Evolutionary conservation across 2,888 invertebrate species (phyloP).

Genomic region (Zaprionus bogoriensis): DNA sequence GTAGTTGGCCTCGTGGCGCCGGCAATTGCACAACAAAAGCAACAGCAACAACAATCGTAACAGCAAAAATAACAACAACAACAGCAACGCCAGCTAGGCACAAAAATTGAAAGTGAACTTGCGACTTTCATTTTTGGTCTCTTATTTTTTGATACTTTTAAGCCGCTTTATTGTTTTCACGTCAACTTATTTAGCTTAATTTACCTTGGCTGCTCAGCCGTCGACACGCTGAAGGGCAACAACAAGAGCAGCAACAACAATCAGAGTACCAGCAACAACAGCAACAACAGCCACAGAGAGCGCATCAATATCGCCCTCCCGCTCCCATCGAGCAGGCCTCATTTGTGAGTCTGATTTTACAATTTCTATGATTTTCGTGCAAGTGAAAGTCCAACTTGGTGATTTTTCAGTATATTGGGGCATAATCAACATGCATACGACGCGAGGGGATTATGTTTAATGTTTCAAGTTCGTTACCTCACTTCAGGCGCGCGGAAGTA

Average conservation of each 20-base stretch:
- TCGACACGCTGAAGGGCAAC: conserved; percentile 43
- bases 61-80: conserved; percentile 12
- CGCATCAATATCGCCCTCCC: conserved; percentile 24
- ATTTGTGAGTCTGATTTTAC: conserved; percentile 54
- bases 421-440: neutral
- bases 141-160: conserved; percentile 56
- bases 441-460: conserved; percentile 26
- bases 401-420: neutral
- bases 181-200: conserved; percentile 71
- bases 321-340: neutral
- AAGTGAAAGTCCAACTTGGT: conserved; percentile 57
- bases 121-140: conserved; percentile 70
- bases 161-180: conserved; percentile 73
- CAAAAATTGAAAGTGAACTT: conserved; percentile 71
- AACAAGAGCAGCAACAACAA: conserved; percentile 16
- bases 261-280: neutral
- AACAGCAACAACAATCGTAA: conserved; percentile 18
- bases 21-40: conserved; percentile 71
- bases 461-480: conserved; percentile 60
- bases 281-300: neutral
- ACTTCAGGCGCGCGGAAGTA: conserved; percentile 48
- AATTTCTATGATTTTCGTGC: conserved; percentile 42
- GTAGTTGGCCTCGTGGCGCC: conserved; percentile 71
- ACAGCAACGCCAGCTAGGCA: conserved; percentile 25
- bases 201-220: conserved; percentile 58